These are phyloP conservation scores for Aporophyla lueneburgensis DNA, from an alignment of 2,888 invertebrate genomes.

Conservation along the genomic window DNA sequence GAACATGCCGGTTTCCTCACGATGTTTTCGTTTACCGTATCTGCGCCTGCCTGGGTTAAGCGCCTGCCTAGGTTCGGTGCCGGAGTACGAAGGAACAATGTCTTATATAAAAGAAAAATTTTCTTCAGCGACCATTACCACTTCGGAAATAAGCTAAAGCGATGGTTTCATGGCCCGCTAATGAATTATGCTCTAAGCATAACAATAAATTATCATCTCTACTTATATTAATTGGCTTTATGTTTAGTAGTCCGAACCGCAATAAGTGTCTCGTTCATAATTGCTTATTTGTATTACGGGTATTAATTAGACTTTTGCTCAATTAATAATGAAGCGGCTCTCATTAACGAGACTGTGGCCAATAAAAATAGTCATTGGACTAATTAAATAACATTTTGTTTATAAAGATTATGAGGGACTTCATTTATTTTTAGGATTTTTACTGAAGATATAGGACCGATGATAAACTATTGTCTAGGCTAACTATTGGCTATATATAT, in stretches of 20 bases:
- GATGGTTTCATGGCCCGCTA: conserved; percentile 2
- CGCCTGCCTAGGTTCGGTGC: too few relatives aligned
- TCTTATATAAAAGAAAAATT: neutral
- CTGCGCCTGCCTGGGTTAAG: too few relatives aligned
- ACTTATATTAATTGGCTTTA: conserved; percentile 41
- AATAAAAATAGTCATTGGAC: conserved; percentile 14
- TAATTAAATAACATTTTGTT: conserved; percentile 12
- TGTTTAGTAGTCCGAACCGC: conserved; percentile 37
- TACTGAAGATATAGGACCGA: too few relatives aligned
- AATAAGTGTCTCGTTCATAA: conserved; percentile 33
- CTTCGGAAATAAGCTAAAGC: neutral
- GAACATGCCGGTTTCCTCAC: too few relatives aligned
- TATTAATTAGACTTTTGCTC: conserved; percentile 51
- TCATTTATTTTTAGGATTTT: too few relatives aligned
- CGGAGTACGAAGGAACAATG: neutral
- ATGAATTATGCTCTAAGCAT: conserved; percentile 19
- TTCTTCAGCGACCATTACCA: neutral
- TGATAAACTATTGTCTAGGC: too few relatives aligned
- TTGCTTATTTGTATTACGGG: conserved; percentile 47
- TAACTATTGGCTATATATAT: too few relatives aligned
- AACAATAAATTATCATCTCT: conserved; percentile 40
- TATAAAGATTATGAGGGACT: neutral
- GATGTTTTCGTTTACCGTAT: too few relatives aligned
- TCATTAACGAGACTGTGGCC: conserved; percentile 15
- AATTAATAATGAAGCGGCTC: conserved; percentile 37